These are phyloP conservation scores for Pandemis cinnamomeana DNA, from an alignment of 2,888 invertebrate genomes.

Conservation along the genomic window DNA sequence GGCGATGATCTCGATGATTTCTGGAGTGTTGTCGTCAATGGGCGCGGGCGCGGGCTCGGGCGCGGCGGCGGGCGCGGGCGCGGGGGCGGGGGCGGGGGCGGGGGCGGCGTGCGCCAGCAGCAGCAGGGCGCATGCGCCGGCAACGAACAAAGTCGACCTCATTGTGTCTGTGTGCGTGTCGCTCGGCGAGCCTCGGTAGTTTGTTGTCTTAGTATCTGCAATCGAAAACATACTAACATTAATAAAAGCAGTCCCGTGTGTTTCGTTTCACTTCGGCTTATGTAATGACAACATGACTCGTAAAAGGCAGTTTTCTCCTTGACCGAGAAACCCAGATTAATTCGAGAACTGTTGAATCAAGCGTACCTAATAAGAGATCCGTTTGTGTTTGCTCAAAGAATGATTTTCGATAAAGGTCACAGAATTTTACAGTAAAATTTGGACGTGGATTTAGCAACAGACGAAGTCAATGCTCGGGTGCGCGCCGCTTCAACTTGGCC, in stretches of 20 bases:
- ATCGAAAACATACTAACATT: background rate
- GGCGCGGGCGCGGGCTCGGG: slow-evolving; percentile 58
- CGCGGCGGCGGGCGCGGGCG: slow-evolving; percentile 55
- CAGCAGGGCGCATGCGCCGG: slow-evolving; percentile 54
- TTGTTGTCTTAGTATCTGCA: slow-evolving; percentile 21
- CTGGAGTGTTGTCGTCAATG: slow-evolving; percentile 69
- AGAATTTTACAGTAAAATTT: slow-evolving; percentile 2
- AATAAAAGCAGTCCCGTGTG: background rate
- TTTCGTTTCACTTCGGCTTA: slow-evolving; percentile 7
- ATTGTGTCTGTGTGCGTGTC: slow-evolving; percentile 47
- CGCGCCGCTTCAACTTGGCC: slow-evolving; percentile 26
- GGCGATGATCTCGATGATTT: slow-evolving; percentile 82
- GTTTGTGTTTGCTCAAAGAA: slow-evolving; percentile 12
- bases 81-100: slow-evolving; percentile 44
- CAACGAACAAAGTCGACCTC: slow-evolving; percentile 60
- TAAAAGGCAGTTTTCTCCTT: slow-evolving; percentile 37
- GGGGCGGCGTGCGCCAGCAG: slow-evolving; percentile 51
- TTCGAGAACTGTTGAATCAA: slow-evolving; percentile 25
- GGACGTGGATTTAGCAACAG: background rate
- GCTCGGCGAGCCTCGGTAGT: slow-evolving; percentile 21
- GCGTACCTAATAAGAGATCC: slow-evolving; percentile 9
- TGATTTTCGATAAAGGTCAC: slow-evolving; percentile 12
- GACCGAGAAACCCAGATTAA: slow-evolving; percentile 38
- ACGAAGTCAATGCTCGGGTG: slow-evolving; percentile 8
- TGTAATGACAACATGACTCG: slow-evolving; percentile 28